A percentile compares a stretch with the other conserved stretches of the same genome.
Evolutionary conservation across 2,113 vertebrate species (phyloP).

Genomic region (Elgaria multicarinata): DNA sequence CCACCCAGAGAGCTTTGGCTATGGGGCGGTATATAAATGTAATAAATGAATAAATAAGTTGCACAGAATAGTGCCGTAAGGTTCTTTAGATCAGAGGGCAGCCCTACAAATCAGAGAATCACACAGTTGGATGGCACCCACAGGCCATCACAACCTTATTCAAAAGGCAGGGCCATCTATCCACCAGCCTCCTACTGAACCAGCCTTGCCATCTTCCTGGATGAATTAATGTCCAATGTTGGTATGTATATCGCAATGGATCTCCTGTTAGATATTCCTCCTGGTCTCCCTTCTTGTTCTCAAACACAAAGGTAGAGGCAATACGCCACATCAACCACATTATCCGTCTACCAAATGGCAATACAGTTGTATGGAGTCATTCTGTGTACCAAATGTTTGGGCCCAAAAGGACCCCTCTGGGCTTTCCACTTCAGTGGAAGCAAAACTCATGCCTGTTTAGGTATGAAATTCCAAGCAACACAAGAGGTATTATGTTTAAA

Average conservation of each 20-base stretch:
- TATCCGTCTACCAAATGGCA: not conserved
- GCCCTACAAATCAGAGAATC: not conserved
- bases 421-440: not conserved
- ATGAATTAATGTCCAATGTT: not conserved
- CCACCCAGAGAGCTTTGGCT: too few relatives aligned
- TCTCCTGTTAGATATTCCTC: constrained; percentile 20
- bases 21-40: too few relatives aligned
- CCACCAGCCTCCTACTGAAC: not conserved
- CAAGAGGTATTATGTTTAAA: not conserved
- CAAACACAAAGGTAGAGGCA: not conserved
- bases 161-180: not conserved
- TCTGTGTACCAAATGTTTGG: not conserved
- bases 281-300: not conserved
- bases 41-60: too few relatives aligned
- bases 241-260: not conserved
- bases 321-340: not conserved
- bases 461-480: not conserved
- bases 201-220: too few relatives aligned
- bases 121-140: not conserved
- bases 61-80: too few relatives aligned
- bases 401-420: not conserved
- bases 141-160: not conserved
- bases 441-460: not conserved
- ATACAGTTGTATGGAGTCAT: not conserved
- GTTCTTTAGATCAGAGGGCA: not conserved